These are phyloP conservation scores for Crambe crambe DNA, from an alignment of 37 sponge, comb jelly and placozoan genomes.

Conservation along the genomic window DNA sequence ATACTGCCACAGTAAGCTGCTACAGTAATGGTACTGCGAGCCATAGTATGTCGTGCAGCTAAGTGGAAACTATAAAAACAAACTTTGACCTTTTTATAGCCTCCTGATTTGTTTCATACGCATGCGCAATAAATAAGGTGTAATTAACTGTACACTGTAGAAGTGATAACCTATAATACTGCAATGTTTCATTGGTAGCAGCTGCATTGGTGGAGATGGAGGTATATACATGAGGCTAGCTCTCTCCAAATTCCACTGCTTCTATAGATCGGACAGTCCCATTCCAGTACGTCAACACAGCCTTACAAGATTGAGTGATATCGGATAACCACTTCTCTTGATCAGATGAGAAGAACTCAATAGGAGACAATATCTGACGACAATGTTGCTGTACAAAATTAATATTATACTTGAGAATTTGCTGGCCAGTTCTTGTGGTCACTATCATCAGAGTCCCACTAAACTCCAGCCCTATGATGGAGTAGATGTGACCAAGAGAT, in stretches of 20 bases:
- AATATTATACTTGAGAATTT: constrained; percentile 4
- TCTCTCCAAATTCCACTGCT: constrained; percentile 31
- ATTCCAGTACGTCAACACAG: constrained; percentile 47
- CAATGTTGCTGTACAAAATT: constrained; percentile 33
- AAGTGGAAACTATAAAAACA: too few species aligned
- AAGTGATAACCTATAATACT: too few species aligned
- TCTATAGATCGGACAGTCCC: constrained; percentile 24
- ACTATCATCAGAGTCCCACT: constrained; percentile 17
- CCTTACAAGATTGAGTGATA: constrained; percentile 2
- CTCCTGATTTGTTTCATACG: too few species aligned
- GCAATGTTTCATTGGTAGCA: too few species aligned
- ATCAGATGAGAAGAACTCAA: constrained; percentile 20
- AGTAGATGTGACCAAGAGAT: constrained; percentile 46
- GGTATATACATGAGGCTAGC: too few species aligned
- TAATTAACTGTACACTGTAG: too few species aligned
- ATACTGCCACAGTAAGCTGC: neutral
- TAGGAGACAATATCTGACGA: constrained; percentile 22
- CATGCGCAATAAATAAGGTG: too few species aligned
- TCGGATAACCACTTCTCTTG: constrained; percentile 37
- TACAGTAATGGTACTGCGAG: too few species aligned
- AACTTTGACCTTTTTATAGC: too few species aligned
- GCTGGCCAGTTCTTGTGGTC: constrained; percentile 32
- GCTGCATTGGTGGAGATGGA: too few species aligned
- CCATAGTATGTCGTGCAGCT: too few species aligned
- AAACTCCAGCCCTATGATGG: constrained; percentile 40